Conservation (phyloP, 1,140 invertebrate species). For the Daktulosphaira vitifoliae region DNA sequence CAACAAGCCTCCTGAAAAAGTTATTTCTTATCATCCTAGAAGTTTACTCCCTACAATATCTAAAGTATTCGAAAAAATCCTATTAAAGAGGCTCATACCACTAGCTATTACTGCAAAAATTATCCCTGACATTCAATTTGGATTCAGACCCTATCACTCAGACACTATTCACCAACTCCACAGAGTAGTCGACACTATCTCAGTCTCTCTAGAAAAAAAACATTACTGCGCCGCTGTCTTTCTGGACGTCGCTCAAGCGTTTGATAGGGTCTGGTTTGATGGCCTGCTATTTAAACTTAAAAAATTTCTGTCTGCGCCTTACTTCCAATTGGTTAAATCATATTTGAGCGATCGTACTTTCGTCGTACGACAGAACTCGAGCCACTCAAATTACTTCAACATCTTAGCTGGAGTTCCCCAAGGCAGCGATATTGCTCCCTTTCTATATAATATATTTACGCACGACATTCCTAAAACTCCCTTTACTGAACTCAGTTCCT, state of each 20-base stretch:
- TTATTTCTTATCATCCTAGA: constrained; percentile 40
- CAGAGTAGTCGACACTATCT: constrained; percentile 5
- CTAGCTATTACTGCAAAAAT: neutral
- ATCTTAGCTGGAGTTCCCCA: neutral
- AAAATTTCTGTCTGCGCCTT: neutral
- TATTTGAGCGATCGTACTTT: constrained; percentile 16
- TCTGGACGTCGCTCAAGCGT: constrained; percentile 42
- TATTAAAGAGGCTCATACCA: constrained; percentile 34
- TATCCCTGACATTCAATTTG: constrained; percentile 33
- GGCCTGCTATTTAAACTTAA: neutral
- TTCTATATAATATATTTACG: constrained; percentile 23
- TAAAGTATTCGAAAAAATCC: constrained; percentile 38
- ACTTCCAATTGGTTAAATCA: neutral
- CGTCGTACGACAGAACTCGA: neutral
- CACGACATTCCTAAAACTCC: constrained; percentile 3
- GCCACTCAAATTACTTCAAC: neutral
- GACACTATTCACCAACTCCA: constrained; percentile 27
- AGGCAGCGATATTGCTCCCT: neutral
- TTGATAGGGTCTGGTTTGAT: constrained; percentile 42
- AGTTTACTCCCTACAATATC: constrained; percentile 38
- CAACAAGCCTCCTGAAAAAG: constrained; percentile 34
- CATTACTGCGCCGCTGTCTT: constrained; percentile 39
- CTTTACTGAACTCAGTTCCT: neutral
- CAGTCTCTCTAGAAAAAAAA: constrained; percentile 9
- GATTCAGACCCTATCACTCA: constrained; percentile 13